Conservation (phyloP, 2,113 vertebrate species). For the Limanda limanda region DNA sequence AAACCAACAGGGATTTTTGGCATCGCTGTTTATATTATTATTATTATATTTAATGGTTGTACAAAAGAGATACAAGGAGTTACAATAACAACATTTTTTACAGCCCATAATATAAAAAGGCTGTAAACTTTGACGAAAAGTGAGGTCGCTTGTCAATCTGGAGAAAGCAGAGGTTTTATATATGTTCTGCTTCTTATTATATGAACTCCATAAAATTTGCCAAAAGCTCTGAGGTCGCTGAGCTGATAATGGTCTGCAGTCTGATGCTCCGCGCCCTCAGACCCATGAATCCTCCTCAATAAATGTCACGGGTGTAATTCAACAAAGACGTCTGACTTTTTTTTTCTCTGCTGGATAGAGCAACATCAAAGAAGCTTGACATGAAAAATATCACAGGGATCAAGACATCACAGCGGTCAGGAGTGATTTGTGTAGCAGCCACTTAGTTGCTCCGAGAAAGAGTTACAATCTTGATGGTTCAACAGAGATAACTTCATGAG, state of each 20-base stretch:
- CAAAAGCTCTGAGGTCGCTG: background rate
- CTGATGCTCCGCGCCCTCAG: background rate
- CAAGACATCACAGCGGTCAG: background rate
- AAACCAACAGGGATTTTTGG: too few relatives aligned
- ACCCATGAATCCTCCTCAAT: constrained; percentile 39
- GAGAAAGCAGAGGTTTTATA: background rate
- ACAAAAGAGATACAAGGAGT: too few relatives aligned
- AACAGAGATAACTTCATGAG: background rate
- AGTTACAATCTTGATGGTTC: background rate
- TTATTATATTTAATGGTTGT: too few relatives aligned
- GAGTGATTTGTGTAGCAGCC: background rate
- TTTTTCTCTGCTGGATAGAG: background rate
- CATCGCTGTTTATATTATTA: too few relatives aligned
- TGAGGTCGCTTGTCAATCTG: too few relatives aligned
- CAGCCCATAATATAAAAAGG: too few relatives aligned
- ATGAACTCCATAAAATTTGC: background rate
- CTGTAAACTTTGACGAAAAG: too few relatives aligned
- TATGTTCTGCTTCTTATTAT: background rate
- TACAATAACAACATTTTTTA: too few relatives aligned
- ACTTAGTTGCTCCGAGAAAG: background rate
- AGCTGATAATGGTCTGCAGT: background rate
- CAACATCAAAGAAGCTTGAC: constrained; percentile 11
- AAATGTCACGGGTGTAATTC: constrained; percentile 26
- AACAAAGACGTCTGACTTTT: constrained; percentile 18
- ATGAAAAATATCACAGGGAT: constrained; percentile 4